Evolutionary conservation across 2,113 vertebrate genomes (phyloP).

Genomic region (Balaeniceps rex): DNA sequence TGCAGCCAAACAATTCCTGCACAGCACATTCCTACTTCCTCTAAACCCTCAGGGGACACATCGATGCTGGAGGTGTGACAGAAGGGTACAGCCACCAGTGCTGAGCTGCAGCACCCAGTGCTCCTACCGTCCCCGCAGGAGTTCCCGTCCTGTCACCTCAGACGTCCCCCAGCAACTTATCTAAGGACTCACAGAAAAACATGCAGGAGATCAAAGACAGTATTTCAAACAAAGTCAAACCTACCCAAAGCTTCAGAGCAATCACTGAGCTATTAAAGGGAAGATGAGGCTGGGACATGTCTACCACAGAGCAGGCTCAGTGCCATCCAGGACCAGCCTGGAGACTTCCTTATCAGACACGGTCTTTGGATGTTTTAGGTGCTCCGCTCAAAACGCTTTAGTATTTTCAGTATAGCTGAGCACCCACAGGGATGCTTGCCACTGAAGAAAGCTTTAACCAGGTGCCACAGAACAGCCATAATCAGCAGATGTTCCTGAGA

Average conservation of each 20-base stretch:
- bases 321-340: background rate
- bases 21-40: background rate
- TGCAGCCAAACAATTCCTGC: background rate
- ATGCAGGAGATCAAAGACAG: background rate
- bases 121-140: fast-evolving
- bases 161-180: too few relatives aligned
- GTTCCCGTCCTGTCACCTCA: background rate
- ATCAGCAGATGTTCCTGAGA: background rate
- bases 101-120: background rate
- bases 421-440: background rate
- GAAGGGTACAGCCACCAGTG: background rate
- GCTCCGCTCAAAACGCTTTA: background rate
- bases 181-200: background rate
- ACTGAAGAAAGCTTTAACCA: background rate
- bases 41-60: background rate
- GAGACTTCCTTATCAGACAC: too few relatives aligned
- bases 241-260: background rate
- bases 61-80: background rate
- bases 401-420: background rate
- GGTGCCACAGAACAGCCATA: background rate
- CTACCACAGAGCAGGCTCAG: background rate
- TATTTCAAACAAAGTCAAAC: background rate
- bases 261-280: background rate
- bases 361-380: fast-evolving
- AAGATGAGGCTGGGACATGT: background rate